phyloP scores from a whole-genome alignment of 92 coral and sea anemone species.

The Zoanthus solanderi region DNA sequence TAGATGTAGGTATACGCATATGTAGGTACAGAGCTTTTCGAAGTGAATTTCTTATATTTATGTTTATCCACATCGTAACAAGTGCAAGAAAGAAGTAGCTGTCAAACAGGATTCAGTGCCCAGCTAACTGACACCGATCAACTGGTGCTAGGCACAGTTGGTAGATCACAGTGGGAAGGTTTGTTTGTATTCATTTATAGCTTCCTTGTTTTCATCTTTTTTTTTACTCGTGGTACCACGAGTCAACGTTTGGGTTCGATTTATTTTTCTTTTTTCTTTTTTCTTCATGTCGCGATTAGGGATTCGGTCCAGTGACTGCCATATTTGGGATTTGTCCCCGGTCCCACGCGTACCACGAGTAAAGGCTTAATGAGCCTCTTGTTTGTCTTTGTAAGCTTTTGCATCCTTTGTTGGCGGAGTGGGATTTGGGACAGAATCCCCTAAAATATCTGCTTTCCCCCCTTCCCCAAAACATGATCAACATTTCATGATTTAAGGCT shows the following conservation, averaged over 20 bases:
- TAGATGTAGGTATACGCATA: too few relatives aligned
- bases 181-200: neutral
- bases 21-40: too few relatives aligned
- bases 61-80: neutral
- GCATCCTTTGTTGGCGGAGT: too few relatives aligned
- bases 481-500: too few relatives aligned
- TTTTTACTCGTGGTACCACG: neutral
- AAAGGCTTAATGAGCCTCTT: too few relatives aligned
- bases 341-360: too few relatives aligned
- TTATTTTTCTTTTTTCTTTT: neutral
- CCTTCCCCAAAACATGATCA: too few relatives aligned
- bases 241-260: neutral
- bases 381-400: neutral
- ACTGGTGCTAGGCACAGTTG: conserved; percentile 27
- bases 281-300: neutral
- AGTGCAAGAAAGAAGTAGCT: conserved; percentile 2
- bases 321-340: too few relatives aligned
- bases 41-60: neutral
- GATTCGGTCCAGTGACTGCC: too few relatives aligned
- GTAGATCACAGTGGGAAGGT: conserved; percentile 45
- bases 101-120: conserved; percentile 43
- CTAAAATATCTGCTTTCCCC: too few relatives aligned
- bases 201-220: neutral
- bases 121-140: conserved; percentile 18
- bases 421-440: too few relatives aligned